Percentiles rank a stretch among this genome's conserved stretches.
phyloP scores from a whole-genome alignment of 2,797 vertebrate genomes.

The Characodon lateralis region DNA sequence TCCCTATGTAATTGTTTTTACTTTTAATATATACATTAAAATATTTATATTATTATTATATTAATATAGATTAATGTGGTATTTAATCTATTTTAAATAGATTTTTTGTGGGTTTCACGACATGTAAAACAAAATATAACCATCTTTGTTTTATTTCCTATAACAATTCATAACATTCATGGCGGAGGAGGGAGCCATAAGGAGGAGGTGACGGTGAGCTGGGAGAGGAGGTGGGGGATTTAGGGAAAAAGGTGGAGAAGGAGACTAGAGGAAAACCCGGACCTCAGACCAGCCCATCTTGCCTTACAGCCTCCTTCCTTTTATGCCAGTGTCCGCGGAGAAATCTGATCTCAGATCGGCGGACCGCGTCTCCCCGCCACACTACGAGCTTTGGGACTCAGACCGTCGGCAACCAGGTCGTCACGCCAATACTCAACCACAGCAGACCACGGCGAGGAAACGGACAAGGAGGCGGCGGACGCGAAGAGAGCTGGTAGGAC shows the following conservation, averaged over 20 bases:
- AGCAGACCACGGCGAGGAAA: conserved; percentile 55
- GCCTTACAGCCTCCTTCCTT: not conserved
- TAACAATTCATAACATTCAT: not conserved
- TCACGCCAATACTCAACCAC: conserved; percentile 69
- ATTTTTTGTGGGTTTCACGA: not conserved
- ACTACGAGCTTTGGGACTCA: conserved; percentile 46
- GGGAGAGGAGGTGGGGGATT: not conserved
- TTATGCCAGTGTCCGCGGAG: not conserved
- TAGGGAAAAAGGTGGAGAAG: conserved; percentile 20
- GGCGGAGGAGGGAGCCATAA: conserved; percentile 5
- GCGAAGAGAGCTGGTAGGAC: conserved; percentile 41
- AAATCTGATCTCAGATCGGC: conserved; percentile 71
- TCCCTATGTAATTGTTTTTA: too few relatives aligned
- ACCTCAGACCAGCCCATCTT: conserved; percentile 62
- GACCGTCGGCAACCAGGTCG: conserved; percentile 59
- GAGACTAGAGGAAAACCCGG: conserved; percentile 43
- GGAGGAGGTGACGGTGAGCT: conserved; percentile 5
- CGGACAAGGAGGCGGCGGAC: conserved; percentile 46
- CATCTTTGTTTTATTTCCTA: not conserved
- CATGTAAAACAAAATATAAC: not conserved
- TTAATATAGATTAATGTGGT: not conserved
- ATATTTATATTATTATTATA: not conserved
- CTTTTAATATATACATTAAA: too few relatives aligned
- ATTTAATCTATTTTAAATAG: not conserved
- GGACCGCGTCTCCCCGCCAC: conserved; percentile 19